Evolutionary conservation across 2,797 vertebrate species (phyloP), one percentile per base, ranked within the genome.

Genomic region (Atherinosoma microstoma): DNA sequence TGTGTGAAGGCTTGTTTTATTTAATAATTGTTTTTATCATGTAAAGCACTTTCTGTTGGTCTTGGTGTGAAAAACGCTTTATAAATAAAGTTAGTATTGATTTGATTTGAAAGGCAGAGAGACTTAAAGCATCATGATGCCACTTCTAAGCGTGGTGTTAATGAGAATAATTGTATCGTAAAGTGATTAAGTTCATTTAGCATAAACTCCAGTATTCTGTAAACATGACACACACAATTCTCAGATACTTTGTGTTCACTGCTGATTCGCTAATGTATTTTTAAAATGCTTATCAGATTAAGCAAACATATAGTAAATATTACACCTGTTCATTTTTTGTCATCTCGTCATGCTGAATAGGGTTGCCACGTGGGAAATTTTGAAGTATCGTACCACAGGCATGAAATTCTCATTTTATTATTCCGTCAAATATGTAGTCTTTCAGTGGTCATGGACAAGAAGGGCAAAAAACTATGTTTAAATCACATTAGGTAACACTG

Each of bases 81-180:
- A 27, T 27, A 1, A 27, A 27, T 27, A 27, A 27, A 27, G 24
- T 27, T 27, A 27, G 24, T 27, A 27, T 1, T 27, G 24, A 27
- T 27, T 27, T 27, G 24, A 27, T 27, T 27, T 27, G n/a, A 53
- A 20, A 40, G 22, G 12, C 20, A 60, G 24, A 15, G 29, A 51
- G 67, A 67, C 54, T 24, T 62, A 64, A 58, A 75, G 32, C 35
- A 65, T 61, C 40, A 38, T 27, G 62, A 75, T 58, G 29, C 36
- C 58, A 49, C n/a, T 47, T 59, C 12, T 22, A 3, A 36, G 24
- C 9, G 20, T 15, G 15, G 38, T 58, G 35, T 47, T 62, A 30
- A 70, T 11, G 9, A n/a, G 57, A n/a, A 18, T 34, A 30, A 13
- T 22, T 32, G 13, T 34, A 13, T 42, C 1, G 3, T 32, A 76